Evolutionary conservation across 2,797 vertebrate species (phyloP).

Genomic region (Odontamblyopus rebecca): DNA sequence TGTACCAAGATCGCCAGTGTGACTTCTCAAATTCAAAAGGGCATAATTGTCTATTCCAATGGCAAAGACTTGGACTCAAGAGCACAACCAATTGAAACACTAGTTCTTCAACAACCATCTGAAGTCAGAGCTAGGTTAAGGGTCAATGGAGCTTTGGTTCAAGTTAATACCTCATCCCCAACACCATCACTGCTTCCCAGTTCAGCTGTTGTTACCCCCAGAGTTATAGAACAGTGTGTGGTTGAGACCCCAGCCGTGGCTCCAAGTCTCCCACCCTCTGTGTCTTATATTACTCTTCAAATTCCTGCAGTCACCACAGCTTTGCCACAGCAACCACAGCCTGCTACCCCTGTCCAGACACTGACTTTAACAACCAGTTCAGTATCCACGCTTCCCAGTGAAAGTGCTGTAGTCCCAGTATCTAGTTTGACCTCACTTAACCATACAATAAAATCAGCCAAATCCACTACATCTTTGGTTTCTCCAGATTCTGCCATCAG

Average conservation of each 20-base stretch:
- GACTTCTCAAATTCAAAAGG: conserved; percentile 89
- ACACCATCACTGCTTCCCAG: conserved; percentile 77
- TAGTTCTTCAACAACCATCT: conserved; percentile 84
- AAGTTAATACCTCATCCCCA: conserved; percentile 70
- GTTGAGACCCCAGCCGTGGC: conserved; percentile 61
- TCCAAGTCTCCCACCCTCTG: conserved; percentile 67
- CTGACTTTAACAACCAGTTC: conserved; percentile 59
- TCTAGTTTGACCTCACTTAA: conserved; percentile 51
- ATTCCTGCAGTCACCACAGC: conserved; percentile 69
- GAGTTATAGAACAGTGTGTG: conserved; percentile 76
- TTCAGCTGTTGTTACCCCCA: conserved; percentile 72
- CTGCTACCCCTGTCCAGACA: conserved; percentile 53
- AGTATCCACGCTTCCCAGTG: conserved; percentile 45
- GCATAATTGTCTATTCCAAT: conserved; percentile 92
- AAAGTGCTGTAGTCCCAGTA: conserved; percentile 44
- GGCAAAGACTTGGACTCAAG: conserved; percentile 81
- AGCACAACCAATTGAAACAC: conserved; percentile 86
- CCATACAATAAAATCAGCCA: conserved; percentile 64
- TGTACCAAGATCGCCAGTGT: conserved; percentile 90
- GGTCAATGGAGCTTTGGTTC: conserved; percentile 76
- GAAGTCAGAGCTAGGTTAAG: conserved; percentile 78
- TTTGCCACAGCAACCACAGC: conserved; percentile 59
- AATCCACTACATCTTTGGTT: conserved; percentile 52
- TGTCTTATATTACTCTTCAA: conserved; percentile 81
- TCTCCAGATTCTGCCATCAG: conserved; percentile 66